Evolutionary conservation across 2,113 vertebrate genomes (phyloP).

Genomic region (Podilymbus podiceps): DNA sequence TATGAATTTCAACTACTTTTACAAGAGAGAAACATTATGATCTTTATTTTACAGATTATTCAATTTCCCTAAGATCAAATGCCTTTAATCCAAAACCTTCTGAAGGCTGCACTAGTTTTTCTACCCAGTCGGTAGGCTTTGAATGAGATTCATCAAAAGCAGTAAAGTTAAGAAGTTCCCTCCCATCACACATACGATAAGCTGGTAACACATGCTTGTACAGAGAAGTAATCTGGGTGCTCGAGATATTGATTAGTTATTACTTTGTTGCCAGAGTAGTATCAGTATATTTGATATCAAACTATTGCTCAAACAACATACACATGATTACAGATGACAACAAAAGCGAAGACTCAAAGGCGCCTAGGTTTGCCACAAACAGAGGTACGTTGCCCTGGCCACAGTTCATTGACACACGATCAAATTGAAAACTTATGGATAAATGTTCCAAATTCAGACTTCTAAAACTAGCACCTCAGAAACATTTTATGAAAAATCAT

Average conservation of each 20-base stretch:
- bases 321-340: not conserved
- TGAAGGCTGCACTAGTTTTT: not conserved
- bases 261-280: not conserved
- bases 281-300: not conserved
- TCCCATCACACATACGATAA: not conserved
- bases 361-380: not conserved
- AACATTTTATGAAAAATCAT: conserved; percentile 16
- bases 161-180: not conserved
- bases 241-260: not conserved
- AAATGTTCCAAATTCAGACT: conserved; percentile 16
- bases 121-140: not conserved
- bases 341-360: not conserved
- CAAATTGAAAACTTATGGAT: conserved; percentile 9
- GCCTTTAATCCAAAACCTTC: not conserved
- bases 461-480: conserved; percentile 24
- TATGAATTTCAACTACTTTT: not conserved
- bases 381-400: not conserved
- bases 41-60: not conserved
- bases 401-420: not conserved
- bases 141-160: not conserved
- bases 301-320: not conserved
- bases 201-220: not conserved
- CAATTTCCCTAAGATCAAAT: not conserved
- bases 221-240: not conserved
- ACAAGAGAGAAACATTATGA: not conserved